Conservation (phyloP, 1,140 invertebrate species). For the Euwallacea fornicatus region DNA sequence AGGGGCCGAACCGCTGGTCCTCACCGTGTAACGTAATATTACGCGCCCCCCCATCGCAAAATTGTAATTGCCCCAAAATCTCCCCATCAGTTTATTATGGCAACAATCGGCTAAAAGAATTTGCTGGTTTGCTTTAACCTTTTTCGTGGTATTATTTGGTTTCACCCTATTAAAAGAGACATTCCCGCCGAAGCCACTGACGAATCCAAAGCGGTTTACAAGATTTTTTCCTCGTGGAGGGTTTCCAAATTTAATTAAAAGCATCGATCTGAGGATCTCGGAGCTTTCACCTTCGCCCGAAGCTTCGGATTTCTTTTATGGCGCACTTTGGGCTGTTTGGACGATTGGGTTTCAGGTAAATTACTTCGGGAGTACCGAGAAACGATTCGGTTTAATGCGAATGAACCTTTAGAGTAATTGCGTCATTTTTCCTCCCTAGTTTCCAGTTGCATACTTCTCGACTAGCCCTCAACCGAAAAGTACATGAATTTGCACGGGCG, state of each 20-base stretch:
- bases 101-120: slow-evolving; percentile 14
- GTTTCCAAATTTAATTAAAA: slow-evolving; percentile 22
- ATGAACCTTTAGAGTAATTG: background rate
- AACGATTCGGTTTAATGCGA: background rate
- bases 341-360: background rate
- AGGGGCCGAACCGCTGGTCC: too few species aligned
- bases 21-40: too few species aligned
- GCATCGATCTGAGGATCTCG: slow-evolving; percentile 1
- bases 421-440: too few species aligned
- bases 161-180: slow-evolving; percentile 18
- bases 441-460: too few species aligned
- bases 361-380: background rate
- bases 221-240: background rate
- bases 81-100: slow-evolving; percentile 1
- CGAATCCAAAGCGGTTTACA: slow-evolving; percentile 16
- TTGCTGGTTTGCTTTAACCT: slow-evolving; percentile 2
- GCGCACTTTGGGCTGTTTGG: background rate
- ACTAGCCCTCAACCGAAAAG: background rate
- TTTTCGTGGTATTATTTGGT: slow-evolving; percentile 4
- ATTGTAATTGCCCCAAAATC: too few species aligned
- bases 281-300: background rate
- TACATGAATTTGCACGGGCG: background rate
- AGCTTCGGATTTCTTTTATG: background rate
- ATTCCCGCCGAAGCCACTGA: slow-evolving; percentile 4
- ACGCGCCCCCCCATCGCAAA: too few species aligned